phyloP scores from a whole-genome alignment of 2,888 invertebrate species.

The Furcula furcula region DNA sequence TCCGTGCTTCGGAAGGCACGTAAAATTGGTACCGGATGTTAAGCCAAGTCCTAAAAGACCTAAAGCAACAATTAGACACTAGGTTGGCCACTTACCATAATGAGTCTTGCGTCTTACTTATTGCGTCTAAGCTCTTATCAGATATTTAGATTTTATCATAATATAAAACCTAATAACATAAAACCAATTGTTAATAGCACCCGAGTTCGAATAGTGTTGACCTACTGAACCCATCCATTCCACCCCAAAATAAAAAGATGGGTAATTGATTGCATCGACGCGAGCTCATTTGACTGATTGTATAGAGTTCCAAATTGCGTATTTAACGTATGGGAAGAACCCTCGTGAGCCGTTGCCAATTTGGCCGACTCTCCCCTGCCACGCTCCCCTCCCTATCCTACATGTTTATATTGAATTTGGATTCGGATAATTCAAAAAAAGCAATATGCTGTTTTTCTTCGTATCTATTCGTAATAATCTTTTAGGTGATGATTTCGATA shows the following conservation, averaged over 20 bases:
- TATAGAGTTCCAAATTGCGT: constrained; percentile 73
- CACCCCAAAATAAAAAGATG: constrained; percentile 59
- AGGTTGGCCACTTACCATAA: too few relatives aligned
- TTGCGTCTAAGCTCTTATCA: too few relatives aligned
- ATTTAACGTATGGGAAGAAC: constrained; percentile 76
- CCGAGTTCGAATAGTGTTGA: constrained; percentile 30
- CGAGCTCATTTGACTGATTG: constrained; percentile 77
- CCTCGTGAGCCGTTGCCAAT: constrained; percentile 75
- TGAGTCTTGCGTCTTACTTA: too few relatives aligned
- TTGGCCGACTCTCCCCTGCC: constrained; percentile 52
- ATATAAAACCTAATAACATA: too few relatives aligned
- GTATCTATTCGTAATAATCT: constrained; percentile 15
- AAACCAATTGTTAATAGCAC: background rate
- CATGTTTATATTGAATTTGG: constrained; percentile 61
- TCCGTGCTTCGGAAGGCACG: too few relatives aligned
- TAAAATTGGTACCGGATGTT: too few relatives aligned
- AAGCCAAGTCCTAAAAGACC: too few relatives aligned
- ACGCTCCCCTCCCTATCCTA: constrained; percentile 38
- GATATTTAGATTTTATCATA: too few relatives aligned
- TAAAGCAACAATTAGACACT: too few relatives aligned
- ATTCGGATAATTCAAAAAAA: constrained; percentile 49
- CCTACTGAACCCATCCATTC: constrained; percentile 53
- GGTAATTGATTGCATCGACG: constrained; percentile 76
- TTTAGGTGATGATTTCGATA: too few relatives aligned
- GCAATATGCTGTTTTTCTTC: constrained; percentile 34